Evolutionary conservation across 2,888 invertebrate species (phyloP), one percentile per base, ranked within the genome.

Genomic region (Cephus spinipes): DNA sequence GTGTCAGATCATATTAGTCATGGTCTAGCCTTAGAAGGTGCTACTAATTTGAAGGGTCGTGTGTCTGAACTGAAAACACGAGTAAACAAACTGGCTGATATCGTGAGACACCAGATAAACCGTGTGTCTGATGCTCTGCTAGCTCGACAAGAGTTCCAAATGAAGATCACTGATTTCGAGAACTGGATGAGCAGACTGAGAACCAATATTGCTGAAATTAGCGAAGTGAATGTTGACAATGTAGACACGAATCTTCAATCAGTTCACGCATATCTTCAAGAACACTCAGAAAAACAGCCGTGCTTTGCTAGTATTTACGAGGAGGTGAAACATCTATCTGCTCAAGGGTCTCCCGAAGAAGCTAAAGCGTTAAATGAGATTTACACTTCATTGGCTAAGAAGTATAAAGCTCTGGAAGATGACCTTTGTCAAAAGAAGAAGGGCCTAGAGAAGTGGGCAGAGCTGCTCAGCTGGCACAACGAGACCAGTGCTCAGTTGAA

Each of bases 251-350:
- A 95, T 68, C 91, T 98, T 15, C 96, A 97, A 87, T 94, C 95
- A 0, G 94, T 97, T 84, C 96, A 98, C 89, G 95, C 95, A 0
- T 92, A 97, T 34, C 92, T 96, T 77, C 96, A 97, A 91, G 98
- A 98, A 87, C 96, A 97, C 89, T 95, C 96, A 2, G 96, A 97
- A 73, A 96, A 97, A 87, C 96, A 96, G 85, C 94, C 96, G 0
- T 93, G 94, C 73, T 96, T 98, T 83, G 94, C 95, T 81, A 94
- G 94, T 3, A 96, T 98, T 83, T 96, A 96, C 85, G 95, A 95
- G 83, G 97, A 98, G 92, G 95, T 98, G 0, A 97, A 97, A 87
- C 95, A 95, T 79, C 93, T 97, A 85, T 94, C 95, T 0, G 92
- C 94, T 15, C 93, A 93, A 82, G 95, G 95, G 2, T 94, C 95